Conservation (phyloP, 2,113 vertebrate genomes). For the Gnathonemus longibarbis region DNA sequence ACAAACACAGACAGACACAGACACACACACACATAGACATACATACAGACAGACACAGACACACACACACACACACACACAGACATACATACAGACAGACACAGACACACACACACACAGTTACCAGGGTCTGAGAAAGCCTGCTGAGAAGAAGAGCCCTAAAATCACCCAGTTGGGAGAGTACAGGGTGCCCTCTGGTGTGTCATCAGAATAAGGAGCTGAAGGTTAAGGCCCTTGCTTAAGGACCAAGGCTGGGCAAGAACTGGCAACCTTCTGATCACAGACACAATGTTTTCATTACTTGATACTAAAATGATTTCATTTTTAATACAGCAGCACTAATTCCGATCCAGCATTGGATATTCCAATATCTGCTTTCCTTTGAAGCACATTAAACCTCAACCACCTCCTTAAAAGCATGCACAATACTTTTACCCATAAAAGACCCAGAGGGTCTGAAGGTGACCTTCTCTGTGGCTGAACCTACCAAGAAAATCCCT, state of each 20-base stretch:
- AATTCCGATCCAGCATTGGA: neutral
- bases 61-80: no score
- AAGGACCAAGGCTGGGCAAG: neutral
- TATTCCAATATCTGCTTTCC: neutral
- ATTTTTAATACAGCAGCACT: neutral
- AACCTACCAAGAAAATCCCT: neutral
- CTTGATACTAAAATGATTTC: neutral
- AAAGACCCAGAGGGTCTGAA: neutral
- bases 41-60: no score
- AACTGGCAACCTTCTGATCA: neutral
- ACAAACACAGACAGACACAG: neutral
- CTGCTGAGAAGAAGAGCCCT: neutral
- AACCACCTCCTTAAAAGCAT: neutral
- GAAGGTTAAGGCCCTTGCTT: neutral
- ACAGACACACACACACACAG: neutral
- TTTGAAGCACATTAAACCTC: neutral
- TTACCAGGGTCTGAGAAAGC: neutral
- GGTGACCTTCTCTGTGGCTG: neutral
- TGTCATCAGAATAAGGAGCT: neutral
- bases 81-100: no score
- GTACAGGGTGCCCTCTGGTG: neutral
- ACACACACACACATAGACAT: neutral
- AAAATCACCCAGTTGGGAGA: neutral
- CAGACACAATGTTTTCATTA: neutral
- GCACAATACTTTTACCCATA: neutral